Base-by-base conservation (phyloP, 2,113 vertebrate species). In the Eretmochelys imbricata region DNA sequence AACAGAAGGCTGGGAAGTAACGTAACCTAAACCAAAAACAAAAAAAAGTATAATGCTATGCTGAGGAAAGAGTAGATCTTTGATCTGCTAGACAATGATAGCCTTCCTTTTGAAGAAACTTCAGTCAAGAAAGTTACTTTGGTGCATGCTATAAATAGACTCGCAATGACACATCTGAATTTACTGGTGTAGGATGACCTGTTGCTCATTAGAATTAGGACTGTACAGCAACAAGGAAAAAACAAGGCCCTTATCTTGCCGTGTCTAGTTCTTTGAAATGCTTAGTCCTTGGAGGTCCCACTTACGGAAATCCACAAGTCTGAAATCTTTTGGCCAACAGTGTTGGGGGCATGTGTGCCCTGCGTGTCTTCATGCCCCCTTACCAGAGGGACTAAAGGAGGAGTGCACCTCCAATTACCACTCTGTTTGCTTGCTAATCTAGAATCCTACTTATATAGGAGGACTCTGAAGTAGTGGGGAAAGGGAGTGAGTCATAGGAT, bases 281-380 rank as follows among this genome's bases (percentile, higher is more conserved):
- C 91, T 94, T 97, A 95, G 93, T 96, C 79, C 91, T 0, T 57
- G 1, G 2, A 17, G 62, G 31, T 72, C 51, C 46, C 88, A 83
- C 0, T 0, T 2, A 0, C 27, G 80, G 62, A 54, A 78, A 25
- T 19, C 4, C 17, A 4, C 0, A 0, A 38, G 38, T 8, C 17
- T 49, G 84, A 31, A 46, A 5, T 82, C 29, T 59, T 72, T 62
- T 93, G 55, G n/a, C 14, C 55, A 10, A 51, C n/a, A 2, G 25
- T 84, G 84, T 55, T n/a, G 5, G 65, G 35, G 38, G 51, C 49
- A 17, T 1, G 14, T 7, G 65, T 10, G 20, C 35, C 10, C n/a
- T 72, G 16, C 9, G 19, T 72, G 35, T 72, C 35, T 38, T 72
- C 65, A n/a, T 72, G 65, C 65, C n/a, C 35, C 19, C 19, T 72